phyloP scores from a whole-genome alignment of 2,797 vertebrate species.

The Falco columbarius region DNA sequence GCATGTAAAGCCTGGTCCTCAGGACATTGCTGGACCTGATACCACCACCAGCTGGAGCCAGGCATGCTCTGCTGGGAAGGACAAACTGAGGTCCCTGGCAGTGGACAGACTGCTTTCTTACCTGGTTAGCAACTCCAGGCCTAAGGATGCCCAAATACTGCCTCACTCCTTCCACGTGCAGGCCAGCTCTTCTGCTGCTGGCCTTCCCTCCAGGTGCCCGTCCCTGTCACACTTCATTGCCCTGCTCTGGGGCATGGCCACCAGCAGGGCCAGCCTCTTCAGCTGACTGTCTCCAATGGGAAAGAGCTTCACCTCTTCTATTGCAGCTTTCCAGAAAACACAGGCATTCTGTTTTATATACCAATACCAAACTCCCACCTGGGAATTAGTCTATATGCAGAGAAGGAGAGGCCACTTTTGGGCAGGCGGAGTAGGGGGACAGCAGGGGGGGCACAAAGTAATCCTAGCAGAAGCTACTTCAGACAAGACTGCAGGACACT shows the following conservation, averaged over 20 bases:
- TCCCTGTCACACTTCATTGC: no score
- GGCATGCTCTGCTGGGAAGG: neutral
- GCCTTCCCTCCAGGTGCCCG: no score
- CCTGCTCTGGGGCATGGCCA: neutral
- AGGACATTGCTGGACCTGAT: neutral
- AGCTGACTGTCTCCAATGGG: neutral
- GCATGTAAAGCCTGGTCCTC: neutral
- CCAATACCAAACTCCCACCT: neutral
- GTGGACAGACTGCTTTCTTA: neutral
- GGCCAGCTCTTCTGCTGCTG: neutral
- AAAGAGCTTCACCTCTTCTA: neutral
- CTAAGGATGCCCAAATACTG: neutral
- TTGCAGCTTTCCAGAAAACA: neutral
- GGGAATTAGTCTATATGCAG: neutral
- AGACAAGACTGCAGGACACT: neutral
- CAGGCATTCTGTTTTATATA: no score
- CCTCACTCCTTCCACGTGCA: neutral
- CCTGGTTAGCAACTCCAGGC: rapidly evolving
- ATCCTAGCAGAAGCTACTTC: neutral
- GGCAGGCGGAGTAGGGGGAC: neutral
- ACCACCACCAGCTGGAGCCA: neutral
- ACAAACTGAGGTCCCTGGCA: neutral
- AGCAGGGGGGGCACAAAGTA: neutral
- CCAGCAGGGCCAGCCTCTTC: neutral
- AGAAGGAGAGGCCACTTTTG: neutral